Conservation (phyloP, 2,797 vertebrate genomes). For the Anguilla marmorata region DNA sequence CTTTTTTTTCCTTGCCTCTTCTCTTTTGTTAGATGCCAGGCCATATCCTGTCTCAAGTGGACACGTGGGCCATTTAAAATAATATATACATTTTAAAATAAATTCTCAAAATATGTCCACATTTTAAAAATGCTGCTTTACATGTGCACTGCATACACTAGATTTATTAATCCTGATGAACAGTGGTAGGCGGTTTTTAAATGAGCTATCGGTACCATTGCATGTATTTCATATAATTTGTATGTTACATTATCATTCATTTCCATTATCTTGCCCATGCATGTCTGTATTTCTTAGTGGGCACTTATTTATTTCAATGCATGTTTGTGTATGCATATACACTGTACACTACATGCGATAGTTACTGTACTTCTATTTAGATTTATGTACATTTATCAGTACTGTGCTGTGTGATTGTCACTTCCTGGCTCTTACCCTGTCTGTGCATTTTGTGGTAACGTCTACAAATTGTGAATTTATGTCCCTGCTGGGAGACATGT, state of each 20-base stretch:
- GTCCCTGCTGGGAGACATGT: slow-evolving; percentile 76
- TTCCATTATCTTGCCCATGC: not conserved
- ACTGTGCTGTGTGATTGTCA: slow-evolving; percentile 60
- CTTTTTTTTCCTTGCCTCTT: slow-evolving; percentile 52
- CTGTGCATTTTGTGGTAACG: slow-evolving; percentile 75
- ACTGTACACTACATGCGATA: not conserved
- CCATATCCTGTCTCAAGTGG: slow-evolving; percentile 54
- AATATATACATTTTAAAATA: slow-evolving; percentile 47
- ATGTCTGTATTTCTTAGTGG: not conserved
- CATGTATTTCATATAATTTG: not conserved
- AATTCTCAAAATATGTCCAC: slow-evolving; percentile 40
- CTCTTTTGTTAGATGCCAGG: slow-evolving; percentile 53
- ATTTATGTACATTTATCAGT: not conserved
- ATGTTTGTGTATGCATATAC: not conserved
- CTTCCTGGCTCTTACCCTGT: slow-evolving; percentile 68
- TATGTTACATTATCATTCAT: not conserved
- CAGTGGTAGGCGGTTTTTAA: not conserved
- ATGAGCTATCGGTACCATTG: not conserved
- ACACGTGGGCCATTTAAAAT: slow-evolving; percentile 54
- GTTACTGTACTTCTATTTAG: not conserved
- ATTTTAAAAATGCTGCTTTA: slow-evolving; percentile 47
- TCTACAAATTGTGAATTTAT: slow-evolving; percentile 78
- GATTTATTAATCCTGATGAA: not conserved
- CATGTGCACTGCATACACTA: slow-evolving; percentile 28
- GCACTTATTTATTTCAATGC: not conserved